Conservation (phyloP, 1,140 invertebrate species). For the Drosophila tropicalis region DNA sequence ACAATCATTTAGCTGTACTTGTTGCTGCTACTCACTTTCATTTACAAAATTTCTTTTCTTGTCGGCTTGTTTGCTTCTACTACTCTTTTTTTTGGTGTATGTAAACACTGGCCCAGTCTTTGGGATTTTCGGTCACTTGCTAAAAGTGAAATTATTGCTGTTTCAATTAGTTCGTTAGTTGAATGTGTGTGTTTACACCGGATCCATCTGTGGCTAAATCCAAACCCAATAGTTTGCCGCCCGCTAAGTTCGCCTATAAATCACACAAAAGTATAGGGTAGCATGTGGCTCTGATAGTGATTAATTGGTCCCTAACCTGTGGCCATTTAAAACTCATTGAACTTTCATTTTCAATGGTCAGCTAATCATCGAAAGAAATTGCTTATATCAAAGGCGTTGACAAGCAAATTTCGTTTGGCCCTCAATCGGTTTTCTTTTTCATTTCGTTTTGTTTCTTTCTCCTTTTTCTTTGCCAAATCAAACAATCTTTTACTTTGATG, state of each 20-base stretch:
- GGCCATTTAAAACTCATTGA: conserved; percentile 42
- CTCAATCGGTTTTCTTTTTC: conserved; percentile 6
- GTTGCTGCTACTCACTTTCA: conserved; percentile 67
- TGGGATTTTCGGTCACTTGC: conserved; percentile 45
- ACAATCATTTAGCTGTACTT: conserved; percentile 57
- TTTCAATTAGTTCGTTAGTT: conserved; percentile 54
- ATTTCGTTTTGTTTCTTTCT: too few relatives aligned
- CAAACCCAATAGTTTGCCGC: conserved; percentile 24
- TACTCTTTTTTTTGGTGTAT: conserved; percentile 25
- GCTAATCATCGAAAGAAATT: conserved; percentile 53
- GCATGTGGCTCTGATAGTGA: conserved; percentile 42
- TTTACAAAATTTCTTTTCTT: conserved; percentile 71
- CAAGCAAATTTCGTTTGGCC: conserved; percentile 31
- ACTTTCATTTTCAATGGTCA: conserved; percentile 69
- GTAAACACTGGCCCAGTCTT: conserved; percentile 15
- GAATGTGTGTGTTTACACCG: conserved; percentile 31
- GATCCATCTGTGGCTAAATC: conserved; percentile 17
- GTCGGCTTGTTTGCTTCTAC: conserved; percentile 26
- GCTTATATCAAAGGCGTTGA: conserved; percentile 59
- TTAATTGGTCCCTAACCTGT: conserved; percentile 57
- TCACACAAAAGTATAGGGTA: conserved; percentile 22
- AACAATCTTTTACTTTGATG: conserved; percentile 54
- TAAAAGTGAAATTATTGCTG: conserved; percentile 79
- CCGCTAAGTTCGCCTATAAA: conserved; percentile 37
- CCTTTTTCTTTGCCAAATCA: background rate